Conservation (phyloP, 2,797 vertebrate species). For the Carapus acus region DNA sequence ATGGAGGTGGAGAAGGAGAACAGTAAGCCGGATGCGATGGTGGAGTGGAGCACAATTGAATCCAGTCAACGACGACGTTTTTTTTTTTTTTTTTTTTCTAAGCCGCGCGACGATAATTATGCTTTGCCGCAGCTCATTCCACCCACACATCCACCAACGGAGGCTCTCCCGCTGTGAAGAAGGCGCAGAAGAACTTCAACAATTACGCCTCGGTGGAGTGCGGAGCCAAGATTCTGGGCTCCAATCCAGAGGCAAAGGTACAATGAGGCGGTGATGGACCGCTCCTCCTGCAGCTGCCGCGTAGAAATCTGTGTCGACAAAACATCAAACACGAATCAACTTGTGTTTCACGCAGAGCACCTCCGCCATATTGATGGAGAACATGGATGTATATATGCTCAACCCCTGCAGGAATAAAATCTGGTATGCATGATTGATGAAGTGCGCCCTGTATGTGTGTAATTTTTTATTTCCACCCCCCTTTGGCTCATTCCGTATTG, state of each 20-base stretch:
- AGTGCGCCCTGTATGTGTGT: no score
- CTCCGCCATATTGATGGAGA: slow-evolving; percentile 92
- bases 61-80: no score
- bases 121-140: slow-evolving; percentile 73
- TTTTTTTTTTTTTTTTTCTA: no score
- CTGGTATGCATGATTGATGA: slow-evolving; percentile 67
- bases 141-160: slow-evolving; percentile 81
- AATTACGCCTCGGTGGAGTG: slow-evolving; percentile 98
- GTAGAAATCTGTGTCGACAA: neutral
- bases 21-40: slow-evolving; percentile 68
- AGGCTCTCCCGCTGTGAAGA: slow-evolving; percentile 77
- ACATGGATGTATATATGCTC: slow-evolving; percentile 97
- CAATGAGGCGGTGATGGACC: no score
- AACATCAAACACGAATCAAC: no score
- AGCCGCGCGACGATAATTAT: no score
- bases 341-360: slow-evolving; percentile 79
- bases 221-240: slow-evolving; percentile 92
- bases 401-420: slow-evolving; percentile 98
- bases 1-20: slow-evolving; percentile 97
- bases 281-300: no score
- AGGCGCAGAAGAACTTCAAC: slow-evolving; percentile 92
- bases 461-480: neutral
- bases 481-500: neutral
- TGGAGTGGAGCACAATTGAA: no score
- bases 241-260: slow-evolving; percentile 95